Evolutionary conservation across 53 echinoderm and acorn worm species (phyloP), one percentile per base, ranked within the genome.

Genomic region (Echinometra lucunter): DNA sequence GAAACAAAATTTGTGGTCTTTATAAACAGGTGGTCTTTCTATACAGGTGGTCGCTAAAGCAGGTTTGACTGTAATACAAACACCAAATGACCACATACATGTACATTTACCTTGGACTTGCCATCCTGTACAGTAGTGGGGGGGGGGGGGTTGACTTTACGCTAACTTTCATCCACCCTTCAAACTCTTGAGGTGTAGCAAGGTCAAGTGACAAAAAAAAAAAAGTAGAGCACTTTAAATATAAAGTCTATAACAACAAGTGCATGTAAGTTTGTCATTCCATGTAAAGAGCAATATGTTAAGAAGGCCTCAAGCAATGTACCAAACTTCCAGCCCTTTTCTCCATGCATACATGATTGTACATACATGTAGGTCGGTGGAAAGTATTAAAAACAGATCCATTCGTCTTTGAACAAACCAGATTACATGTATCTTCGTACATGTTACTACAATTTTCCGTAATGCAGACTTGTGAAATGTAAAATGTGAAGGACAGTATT

Each of bases 391-490:
- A 10, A 70, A 70, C 70, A 32, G 32, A 70, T 70, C 32, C 32
- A 70, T 70, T 30, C 69, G 32, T n/a, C 70, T 70, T n/a, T 70
- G 70, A 70, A 70, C 69, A 60, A 60, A 60, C 60, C 60, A 60
- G 60, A 60, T 21, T 19, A 60, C 23, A n/a, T n/a, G n/a, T n/a
- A n/a, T n/a, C n/a, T n/a, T n/a, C n/a, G n/a, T n/a, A n/a, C n/a
- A n/a, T n/a, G n/a, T n/a, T n/a, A n/a, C n/a, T n/a, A n/a, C n/a
- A n/a, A n/a, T n/a, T n/a, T n/a, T n/a, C n/a, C n/a, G n/a, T n/a
- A n/a, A n/a, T n/a, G n/a, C n/a, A n/a, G n/a, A n/a, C n/a, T n/a
- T n/a, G n/a, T n/a, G n/a, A n/a, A n/a, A n/a, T n/a, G n/a, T n/a
- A n/a, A n/a, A n/a, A n/a, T n/a, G n/a, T n/a, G n/a, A n/a, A n/a